phyloP scores from a whole-genome alignment of 1,140 invertebrate genomes.

The Drepana arcuata region DNA sequence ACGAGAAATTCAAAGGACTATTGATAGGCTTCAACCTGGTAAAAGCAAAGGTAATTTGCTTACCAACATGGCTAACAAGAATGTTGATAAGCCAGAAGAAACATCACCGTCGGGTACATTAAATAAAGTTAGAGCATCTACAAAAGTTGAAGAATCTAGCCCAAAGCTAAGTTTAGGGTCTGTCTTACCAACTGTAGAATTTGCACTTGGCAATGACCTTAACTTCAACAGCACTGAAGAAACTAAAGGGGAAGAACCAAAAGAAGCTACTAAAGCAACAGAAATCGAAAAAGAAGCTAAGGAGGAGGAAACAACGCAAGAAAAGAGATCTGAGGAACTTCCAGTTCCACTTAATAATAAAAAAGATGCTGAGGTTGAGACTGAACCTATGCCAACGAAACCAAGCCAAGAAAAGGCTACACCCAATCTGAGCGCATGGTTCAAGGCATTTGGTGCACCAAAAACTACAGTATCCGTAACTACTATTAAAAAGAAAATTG shows the following conservation, averaged over 20 bases:
- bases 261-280: conserved; percentile 20
- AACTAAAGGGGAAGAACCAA: conserved; percentile 29
- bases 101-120: conserved; percentile 45
- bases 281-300: conserved; percentile 18
- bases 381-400: conserved; percentile 41
- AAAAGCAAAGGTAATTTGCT: conserved; percentile 90
- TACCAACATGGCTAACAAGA: conserved; percentile 68
- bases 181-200: conserved; percentile 79
- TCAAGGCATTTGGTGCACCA: conserved; percentile 90
- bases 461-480: conserved; percentile 60
- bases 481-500: conserved; percentile 51
- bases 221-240: conserved; percentile 72
- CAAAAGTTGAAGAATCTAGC: conserved; percentile 75
- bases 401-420: conserved; percentile 78
- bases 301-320: conserved; percentile 18
- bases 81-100: conserved; percentile 65
- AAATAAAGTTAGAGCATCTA: conserved; percentile 71
- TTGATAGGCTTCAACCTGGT: conserved; percentile 85
- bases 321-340: conserved; percentile 30
- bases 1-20: conserved; percentile 84
- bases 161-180: conserved; percentile 87
- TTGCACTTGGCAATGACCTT: conserved; percentile 74
- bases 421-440: conserved; percentile 91
- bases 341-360: conserved; percentile 34
- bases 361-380: conserved; percentile 59